Conservation (phyloP, 2,888 invertebrate genomes). For the Netelia fuscicornis region DNA sequence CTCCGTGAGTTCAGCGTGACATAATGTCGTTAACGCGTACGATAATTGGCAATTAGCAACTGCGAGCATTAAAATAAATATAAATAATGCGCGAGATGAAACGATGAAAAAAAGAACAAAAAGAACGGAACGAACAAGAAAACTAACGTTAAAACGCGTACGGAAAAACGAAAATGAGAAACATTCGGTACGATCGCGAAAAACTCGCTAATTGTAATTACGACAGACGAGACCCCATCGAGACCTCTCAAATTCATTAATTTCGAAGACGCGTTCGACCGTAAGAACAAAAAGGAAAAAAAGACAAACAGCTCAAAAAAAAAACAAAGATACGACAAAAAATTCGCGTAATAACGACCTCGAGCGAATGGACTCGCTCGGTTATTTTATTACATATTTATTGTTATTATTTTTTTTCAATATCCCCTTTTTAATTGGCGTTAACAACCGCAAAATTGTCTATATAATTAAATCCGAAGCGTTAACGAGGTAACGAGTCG, state of each 20-base stretch:
- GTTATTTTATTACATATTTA: neutral
- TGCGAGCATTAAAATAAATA: neutral
- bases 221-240: too few relatives aligned
- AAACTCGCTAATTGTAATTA: too few relatives aligned
- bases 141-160: too few relatives aligned
- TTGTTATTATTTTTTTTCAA: neutral
- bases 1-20: neutral
- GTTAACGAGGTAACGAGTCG: conserved; percentile 59
- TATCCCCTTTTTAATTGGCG: conserved; percentile 61
- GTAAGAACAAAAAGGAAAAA: conserved; percentile 27
- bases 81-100: neutral
- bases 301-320: neutral
- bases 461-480: conserved; percentile 64
- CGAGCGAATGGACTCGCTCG: neutral
- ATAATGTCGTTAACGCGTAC: neutral
- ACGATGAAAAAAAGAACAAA: neutral
- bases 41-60: neutral
- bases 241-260: too few relatives aligned
- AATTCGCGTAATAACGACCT: neutral
- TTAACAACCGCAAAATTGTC: conserved; percentile 49
- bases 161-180: too few relatives aligned
- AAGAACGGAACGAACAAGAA: neutral
- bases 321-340: neutral
- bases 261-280: neutral
- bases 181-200: neutral